Percentiles rank a stretch among this genome's conserved stretches.
phyloP scores from a whole-genome alignment of 2,113 vertebrate genomes.

The Pterophyllum scalare region DNA sequence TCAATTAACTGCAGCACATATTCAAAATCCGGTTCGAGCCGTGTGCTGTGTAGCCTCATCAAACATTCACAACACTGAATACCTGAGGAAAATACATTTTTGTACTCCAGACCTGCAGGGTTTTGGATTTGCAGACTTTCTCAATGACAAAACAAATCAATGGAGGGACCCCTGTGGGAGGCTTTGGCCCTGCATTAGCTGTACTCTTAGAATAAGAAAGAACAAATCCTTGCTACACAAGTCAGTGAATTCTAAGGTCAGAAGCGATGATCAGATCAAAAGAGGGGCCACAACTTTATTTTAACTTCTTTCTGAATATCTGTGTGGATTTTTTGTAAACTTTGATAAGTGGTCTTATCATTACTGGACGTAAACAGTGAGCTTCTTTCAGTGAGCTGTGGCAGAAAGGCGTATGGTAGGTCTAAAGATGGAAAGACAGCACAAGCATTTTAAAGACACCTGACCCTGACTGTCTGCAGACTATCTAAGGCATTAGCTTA shows the following conservation, averaged over 20 bases:
- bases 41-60: background rate
- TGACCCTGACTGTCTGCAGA: background rate
- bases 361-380: background rate
- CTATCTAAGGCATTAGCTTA: background rate
- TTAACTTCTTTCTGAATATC: background rate
- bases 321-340: background rate
- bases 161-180: constrained; percentile 39
- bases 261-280: background rate
- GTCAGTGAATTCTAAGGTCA: background rate
- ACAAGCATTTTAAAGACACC: background rate
- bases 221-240: background rate
- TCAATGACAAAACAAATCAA: constrained; percentile 62
- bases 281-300: background rate
- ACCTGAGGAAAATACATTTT: background rate
- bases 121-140: constrained; percentile 32
- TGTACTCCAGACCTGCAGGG: constrained; percentile 2
- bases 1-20: background rate
- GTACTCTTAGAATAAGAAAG: background rate
- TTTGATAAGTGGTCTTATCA: background rate
- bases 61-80: background rate
- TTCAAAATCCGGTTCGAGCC: background rate
- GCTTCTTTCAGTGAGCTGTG: background rate
- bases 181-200: background rate
- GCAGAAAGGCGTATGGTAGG: background rate
- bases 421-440: background rate